These are phyloP conservation scores for Pseudotriccus pelzelni DNA, from an alignment of 2,797 vertebrate species.

Conservation along the genomic window DNA sequence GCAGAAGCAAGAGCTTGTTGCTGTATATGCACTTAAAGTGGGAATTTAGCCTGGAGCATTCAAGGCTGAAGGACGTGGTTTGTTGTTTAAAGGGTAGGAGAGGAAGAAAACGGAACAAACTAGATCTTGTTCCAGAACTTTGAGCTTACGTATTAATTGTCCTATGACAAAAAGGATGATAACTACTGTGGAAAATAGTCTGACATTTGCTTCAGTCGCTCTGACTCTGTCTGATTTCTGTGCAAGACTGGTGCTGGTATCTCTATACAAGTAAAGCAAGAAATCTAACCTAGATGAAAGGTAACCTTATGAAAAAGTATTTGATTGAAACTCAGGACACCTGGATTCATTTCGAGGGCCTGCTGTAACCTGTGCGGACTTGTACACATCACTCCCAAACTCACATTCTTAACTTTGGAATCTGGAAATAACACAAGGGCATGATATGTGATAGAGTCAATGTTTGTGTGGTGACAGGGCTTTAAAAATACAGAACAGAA, in stretches of 20 bases:
- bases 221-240: neutral
- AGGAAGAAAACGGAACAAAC: neutral
- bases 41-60: neutral
- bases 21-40: neutral
- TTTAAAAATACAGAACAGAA: constrained; percentile 34
- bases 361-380: neutral
- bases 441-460: neutral
- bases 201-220: neutral
- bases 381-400: neutral
- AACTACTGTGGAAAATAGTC: neutral
- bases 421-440: neutral
- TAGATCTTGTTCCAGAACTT: neutral
- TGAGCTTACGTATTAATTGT: neutral
- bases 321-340: neutral
- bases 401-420: neutral
- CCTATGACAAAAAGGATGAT: neutral
- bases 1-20: neutral
- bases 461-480: neutral
- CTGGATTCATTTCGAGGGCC: neutral
- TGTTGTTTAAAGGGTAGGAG: neutral
- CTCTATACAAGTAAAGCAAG: neutral
- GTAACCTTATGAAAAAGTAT: neutral
- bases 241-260: neutral
- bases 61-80: neutral
- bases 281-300: neutral